phyloP scores from a whole-genome alignment of 2,797 vertebrate species.

The Iguana delicatissima region DNA sequence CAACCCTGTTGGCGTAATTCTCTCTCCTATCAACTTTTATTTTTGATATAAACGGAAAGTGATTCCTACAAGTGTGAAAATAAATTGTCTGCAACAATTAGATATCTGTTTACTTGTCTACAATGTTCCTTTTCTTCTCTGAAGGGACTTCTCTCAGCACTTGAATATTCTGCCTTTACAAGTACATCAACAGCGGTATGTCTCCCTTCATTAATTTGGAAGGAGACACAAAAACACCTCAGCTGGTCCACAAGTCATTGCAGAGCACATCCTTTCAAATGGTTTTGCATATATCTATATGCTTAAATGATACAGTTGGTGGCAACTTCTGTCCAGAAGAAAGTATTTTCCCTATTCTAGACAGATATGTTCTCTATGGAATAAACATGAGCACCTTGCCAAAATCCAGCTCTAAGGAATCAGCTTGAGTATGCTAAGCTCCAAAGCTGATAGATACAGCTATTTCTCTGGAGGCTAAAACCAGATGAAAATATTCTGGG shows the following conservation, averaged over 20 bases:
- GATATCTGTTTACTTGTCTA: constrained; percentile 5
- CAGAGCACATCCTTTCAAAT: not conserved
- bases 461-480: not conserved
- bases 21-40: not conserved
- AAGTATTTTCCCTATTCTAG: constrained; percentile 6
- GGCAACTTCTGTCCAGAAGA: not conserved
- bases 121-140: not conserved
- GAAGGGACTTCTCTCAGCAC: not conserved
- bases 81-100: not conserved
- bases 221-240: too few species aligned
- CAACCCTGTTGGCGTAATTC: not conserved
- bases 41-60: not conserved
- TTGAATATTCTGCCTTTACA: not conserved
- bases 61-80: not conserved
- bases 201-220: too few species aligned
- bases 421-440: too few species aligned
- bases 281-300: not conserved
- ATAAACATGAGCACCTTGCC: too few species aligned
- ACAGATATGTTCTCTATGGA: not conserved
- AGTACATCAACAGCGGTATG: too few species aligned
- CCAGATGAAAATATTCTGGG: too few species aligned
- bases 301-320: not conserved
- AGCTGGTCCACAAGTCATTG: too few species aligned
- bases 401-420: too few species aligned
- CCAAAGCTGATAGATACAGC: not conserved